Conservation (phyloP, 2,113 vertebrate species). For the Pitta sordida region DNA sequence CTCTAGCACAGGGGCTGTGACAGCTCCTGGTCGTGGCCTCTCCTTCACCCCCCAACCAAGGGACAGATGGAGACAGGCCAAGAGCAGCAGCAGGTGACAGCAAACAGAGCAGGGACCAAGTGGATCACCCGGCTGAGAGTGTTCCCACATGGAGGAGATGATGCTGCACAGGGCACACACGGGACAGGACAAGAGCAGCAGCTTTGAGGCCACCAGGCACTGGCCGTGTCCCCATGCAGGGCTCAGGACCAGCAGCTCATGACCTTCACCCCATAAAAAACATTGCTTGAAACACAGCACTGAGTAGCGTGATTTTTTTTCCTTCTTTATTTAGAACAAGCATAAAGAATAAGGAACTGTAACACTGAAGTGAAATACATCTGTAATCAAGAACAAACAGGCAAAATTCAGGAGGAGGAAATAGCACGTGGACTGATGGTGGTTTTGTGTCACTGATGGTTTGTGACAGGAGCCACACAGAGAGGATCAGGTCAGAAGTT, state of each 20-base stretch:
- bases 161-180: rapidly evolving
- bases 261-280: rapidly evolving
- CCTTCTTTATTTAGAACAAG: too few relatives aligned
- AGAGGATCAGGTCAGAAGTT: not conserved
- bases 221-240: rapidly evolving
- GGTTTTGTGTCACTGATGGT: rapidly evolving
- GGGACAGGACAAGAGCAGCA: not conserved
- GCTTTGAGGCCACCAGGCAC: not conserved
- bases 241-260: rapidly evolving
- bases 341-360: too few relatives aligned
- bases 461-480: rapidly evolving
- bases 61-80: not conserved
- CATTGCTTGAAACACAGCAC: rapidly evolving
- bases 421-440: rapidly evolving
- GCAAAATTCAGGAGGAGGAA: rapidly evolving
- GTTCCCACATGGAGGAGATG: not conserved
- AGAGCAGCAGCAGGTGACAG: rapidly evolving
- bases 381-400: not conserved
- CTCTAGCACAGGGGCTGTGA: not conserved
- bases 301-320: rapidly evolving
- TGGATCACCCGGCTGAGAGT: rapidly evolving
- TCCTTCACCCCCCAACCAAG: not conserved
- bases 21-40: not conserved
- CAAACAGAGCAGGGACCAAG: rapidly evolving
- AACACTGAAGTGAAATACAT: rapidly evolving